These are phyloP conservation scores for Aporrectodea caliginosa DNA, from an alignment of 1,140 invertebrate genomes.

Conservation along the genomic window DNA sequence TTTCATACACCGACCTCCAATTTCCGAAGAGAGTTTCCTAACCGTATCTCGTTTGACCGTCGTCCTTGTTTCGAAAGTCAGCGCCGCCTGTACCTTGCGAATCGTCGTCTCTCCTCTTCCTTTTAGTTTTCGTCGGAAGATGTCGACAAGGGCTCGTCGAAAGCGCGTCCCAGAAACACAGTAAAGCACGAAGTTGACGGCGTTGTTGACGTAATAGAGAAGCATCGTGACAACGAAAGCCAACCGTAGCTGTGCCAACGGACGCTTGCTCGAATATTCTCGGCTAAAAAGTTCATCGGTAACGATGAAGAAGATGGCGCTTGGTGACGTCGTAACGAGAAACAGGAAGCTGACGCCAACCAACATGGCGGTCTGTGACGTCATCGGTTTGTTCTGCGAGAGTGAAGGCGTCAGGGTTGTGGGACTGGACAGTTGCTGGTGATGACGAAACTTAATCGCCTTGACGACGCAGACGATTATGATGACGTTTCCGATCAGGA, in stretches of 20 bases:
- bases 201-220: conserved; percentile 14
- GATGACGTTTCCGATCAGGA: conserved; percentile 11
- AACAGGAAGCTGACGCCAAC: conserved; percentile 4
- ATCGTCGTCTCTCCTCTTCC: not conserved
- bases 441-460: not conserved
- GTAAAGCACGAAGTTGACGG: conserved; percentile 23
- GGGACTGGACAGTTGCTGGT: not conserved
- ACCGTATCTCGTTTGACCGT: not conserved
- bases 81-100: not conserved
- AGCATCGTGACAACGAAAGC: not conserved
- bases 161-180: conserved; percentile 11
- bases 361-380: conserved; percentile 15
- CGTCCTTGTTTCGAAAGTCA: not conserved
- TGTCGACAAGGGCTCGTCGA: not conserved
- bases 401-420: not conserved
- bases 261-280: not conserved
- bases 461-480: not conserved
- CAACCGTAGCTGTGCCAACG: not conserved
- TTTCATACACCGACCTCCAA: too few species aligned
- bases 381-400: not conserved
- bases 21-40: too few species aligned
- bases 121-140: not conserved
- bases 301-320: conserved; percentile 10
- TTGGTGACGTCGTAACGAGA: not conserved
- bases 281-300: not conserved